A percentile compares a stretch with the other conserved stretches of the same genome.
Conservation (phyloP, 2,888 invertebrate genomes). For the Melanotus villosus region DNA sequence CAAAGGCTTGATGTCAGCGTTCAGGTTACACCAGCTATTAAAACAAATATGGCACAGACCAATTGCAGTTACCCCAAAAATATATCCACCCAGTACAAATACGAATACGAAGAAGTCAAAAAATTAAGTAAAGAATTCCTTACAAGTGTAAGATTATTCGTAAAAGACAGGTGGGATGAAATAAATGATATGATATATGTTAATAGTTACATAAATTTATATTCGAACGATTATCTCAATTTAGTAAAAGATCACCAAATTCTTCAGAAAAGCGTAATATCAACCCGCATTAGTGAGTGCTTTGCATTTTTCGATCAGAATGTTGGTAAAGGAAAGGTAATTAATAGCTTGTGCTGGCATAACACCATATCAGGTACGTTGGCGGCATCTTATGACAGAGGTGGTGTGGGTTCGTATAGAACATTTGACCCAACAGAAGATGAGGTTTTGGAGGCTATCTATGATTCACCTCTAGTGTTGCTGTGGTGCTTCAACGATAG, state of each 20-base stretch:
- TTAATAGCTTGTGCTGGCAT: conserved; percentile 79
- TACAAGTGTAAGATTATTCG: conserved; percentile 58
- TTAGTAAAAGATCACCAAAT: conserved; percentile 64
- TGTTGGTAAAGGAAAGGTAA: conserved; percentile 76
- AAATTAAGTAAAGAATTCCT: conserved; percentile 59
- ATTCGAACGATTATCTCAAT: conserved; percentile 74
- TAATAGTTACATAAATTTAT: conserved; percentile 71
- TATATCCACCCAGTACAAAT: conserved; percentile 78
- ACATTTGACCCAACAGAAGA: conserved; percentile 60
- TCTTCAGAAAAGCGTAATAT: conserved; percentile 61
- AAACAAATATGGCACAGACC: conserved; percentile 75
- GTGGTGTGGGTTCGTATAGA: conserved; percentile 70
- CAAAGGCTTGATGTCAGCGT: conserved; percentile 72
- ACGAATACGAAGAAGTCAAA: conserved; percentile 59
- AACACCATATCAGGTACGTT: conserved; percentile 79
- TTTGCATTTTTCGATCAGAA: conserved; percentile 77
- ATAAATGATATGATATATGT: conserved; percentile 61
- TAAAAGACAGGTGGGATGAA: conserved; percentile 54
- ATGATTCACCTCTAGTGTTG: conserved; percentile 77
- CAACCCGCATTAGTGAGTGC: conserved; percentile 70
- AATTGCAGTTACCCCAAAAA: conserved; percentile 78
- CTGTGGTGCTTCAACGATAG: conserved; percentile 83
- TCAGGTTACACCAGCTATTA: conserved; percentile 72
- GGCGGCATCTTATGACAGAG: conserved; percentile 76
- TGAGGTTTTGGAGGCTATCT: conserved; percentile 68